phyloP scores from a whole-genome alignment of 2,113 vertebrate species.

The Chlamydotis undulata region DNA sequence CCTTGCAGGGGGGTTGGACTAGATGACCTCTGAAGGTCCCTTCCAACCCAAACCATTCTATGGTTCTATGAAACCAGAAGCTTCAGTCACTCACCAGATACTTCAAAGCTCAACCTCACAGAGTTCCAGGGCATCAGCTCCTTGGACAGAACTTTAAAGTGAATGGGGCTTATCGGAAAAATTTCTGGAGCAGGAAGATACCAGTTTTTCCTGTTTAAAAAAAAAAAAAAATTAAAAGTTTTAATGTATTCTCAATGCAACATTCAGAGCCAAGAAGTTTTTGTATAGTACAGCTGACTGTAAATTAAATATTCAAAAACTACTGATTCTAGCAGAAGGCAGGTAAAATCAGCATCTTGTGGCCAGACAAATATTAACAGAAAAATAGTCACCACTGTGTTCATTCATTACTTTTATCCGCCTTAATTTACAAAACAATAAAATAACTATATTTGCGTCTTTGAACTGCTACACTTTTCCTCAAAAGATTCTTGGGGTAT shows the following conservation, averaged over 20 bases:
- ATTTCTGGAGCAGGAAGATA: conserved; percentile 89
- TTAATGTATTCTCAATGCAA: not conserved
- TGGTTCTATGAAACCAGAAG: not conserved
- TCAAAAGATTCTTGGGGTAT: not conserved
- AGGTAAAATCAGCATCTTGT: not conserved
- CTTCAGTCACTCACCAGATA: conserved; percentile 77
- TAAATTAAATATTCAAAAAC: not conserved
- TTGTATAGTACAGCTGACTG: not conserved
- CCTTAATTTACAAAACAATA: not conserved
- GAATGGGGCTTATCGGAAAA: conserved; percentile 78
- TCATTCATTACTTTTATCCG: not conserved
- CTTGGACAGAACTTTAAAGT: conserved; percentile 86
- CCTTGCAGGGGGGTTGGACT: too few relatives aligned
- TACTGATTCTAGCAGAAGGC: not conserved
- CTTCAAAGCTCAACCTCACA: conserved; percentile 86
- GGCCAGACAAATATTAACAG: not conserved
- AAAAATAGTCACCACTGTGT: not conserved
- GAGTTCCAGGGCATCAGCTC: conserved; percentile 83
- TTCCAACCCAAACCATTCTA: too few relatives aligned
- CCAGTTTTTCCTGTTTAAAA: conserved; percentile 88
- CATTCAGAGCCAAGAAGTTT: not conserved
- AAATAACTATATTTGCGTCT: not conserved
- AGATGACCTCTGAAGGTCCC: too few relatives aligned
- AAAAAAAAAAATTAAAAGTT: not conserved
- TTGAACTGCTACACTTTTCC: not conserved